phyloP scores from a whole-genome alignment of 2,888 invertebrate species.

The Lepidochrysops patricia region DNA sequence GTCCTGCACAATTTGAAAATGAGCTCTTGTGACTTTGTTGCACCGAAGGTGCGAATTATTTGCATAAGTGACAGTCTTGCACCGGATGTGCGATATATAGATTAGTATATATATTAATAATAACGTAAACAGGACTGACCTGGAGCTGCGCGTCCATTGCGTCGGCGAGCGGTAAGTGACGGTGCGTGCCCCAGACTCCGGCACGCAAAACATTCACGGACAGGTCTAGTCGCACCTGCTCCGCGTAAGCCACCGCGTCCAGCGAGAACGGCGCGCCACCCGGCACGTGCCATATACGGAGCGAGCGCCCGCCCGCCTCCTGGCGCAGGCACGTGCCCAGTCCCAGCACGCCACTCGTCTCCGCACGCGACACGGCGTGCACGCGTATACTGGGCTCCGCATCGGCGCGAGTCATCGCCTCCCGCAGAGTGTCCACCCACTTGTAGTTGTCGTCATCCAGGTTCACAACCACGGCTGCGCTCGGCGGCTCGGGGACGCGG shows the following conservation, averaged over 20 bases:
- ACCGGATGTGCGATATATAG: no score
- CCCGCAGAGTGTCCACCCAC: conserved; percentile 90
- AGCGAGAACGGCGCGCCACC: conserved; percentile 77
- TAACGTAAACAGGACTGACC: conserved; percentile 48
- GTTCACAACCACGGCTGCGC: conserved; percentile 71
- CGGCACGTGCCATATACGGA: conserved; percentile 82
- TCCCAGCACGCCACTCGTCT: conserved; percentile 86
- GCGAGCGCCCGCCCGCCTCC: conserved; percentile 87
- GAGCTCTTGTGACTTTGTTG: no score
- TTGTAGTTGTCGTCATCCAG: conserved; percentile 80
- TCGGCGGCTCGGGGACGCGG: conserved; percentile 61
- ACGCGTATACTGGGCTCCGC: conserved; percentile 72
- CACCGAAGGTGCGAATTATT: no score
- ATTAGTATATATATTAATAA: no score
- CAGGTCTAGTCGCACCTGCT: conserved; percentile 83
- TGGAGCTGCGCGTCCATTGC: conserved; percentile 49
- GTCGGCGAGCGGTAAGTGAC: conserved; percentile 82
- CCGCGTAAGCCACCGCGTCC: conserved; percentile 71
- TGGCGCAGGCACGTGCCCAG: conserved; percentile 91
- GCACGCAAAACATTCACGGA: conserved; percentile 88
- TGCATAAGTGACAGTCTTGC: no score
- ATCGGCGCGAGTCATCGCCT: conserved; percentile 79
- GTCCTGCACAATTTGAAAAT: background rate
- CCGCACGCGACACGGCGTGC: conserved; percentile 80
- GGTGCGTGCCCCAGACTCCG: conserved; percentile 89